These are phyloP conservation scores for Rhagonycha lutea DNA, from an alignment of 2,888 invertebrate genomes.

Conservation along the genomic window DNA sequence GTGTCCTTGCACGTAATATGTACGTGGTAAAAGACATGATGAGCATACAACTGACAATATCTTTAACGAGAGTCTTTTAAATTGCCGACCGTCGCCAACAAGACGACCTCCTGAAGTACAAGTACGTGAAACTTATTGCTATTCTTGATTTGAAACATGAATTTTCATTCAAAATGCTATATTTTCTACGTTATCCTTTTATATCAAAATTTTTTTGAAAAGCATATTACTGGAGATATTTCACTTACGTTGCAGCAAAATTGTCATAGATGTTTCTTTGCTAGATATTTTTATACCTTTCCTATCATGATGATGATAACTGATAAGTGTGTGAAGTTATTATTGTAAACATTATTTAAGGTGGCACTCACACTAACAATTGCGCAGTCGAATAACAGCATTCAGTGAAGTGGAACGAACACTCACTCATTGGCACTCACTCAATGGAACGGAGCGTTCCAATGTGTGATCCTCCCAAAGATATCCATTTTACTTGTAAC, in stretches of 20 bases:
- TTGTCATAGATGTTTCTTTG: not conserved
- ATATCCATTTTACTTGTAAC: not conserved
- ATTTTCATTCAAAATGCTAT: constrained; percentile 17
- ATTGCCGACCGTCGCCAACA: constrained; percentile 29
- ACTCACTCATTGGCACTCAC: not conserved
- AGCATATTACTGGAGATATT: not conserved
- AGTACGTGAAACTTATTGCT: constrained; percentile 31
- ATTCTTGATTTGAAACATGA: constrained; percentile 33
- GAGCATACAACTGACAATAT: constrained; percentile 30
- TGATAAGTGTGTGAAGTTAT: not conserved
- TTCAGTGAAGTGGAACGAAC: not conserved
- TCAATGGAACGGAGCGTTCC: not conserved
- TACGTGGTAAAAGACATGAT: constrained; percentile 35
- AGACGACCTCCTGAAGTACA: constrained; percentile 25
- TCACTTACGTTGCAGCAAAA: not conserved
- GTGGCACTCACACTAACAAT: not conserved
- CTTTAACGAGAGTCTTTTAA: constrained; percentile 18
- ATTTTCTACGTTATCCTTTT: not conserved
- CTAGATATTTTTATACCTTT: too few species aligned
- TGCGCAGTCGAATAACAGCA: not conserved
- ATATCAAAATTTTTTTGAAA: not conserved
- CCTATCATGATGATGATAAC: not conserved
- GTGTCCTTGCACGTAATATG: constrained; percentile 36
- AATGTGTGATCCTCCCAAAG: not conserved
- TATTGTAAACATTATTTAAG: not conserved